Evolutionary conservation across 2,797 vertebrate genomes (phyloP).

Genomic region (Cirrhinus mrigala): DNA sequence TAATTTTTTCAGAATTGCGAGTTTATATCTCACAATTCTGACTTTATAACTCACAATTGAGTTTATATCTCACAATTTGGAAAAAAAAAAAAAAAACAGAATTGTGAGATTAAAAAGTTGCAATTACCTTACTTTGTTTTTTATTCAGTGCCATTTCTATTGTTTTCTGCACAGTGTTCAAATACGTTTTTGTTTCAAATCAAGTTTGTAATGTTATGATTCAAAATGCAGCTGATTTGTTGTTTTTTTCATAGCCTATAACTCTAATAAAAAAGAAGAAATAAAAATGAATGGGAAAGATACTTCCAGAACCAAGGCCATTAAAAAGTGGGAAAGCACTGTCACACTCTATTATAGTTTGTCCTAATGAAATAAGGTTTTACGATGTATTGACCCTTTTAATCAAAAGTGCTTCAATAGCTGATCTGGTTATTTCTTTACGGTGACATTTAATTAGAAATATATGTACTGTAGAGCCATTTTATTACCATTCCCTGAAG

Average conservation of each 20-base stretch:
- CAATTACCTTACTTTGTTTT: too few relatives aligned
- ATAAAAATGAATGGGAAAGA: not conserved
- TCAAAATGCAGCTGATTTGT: too few relatives aligned
- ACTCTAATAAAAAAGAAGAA: not conserved
- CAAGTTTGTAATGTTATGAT: not conserved
- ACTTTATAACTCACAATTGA: too few relatives aligned
- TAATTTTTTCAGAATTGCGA: too few relatives aligned
- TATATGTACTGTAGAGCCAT: not conserved
- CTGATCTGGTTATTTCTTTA: constrained; percentile 19
- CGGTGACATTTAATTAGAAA: constrained; percentile 3
- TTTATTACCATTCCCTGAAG: constrained; percentile 16
- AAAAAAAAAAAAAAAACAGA: too few relatives aligned
- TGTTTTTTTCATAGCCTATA: not conserved
- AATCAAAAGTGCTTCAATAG: constrained; percentile 3
- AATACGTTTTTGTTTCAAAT: not conserved
- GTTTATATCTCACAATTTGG: too few relatives aligned
- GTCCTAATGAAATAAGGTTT: not conserved
- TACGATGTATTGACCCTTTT: not conserved
- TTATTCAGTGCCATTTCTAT: too few relatives aligned
- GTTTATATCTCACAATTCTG: too few relatives aligned
- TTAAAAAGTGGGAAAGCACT: not conserved
- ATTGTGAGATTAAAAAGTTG: too few relatives aligned
- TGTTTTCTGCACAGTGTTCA: too few relatives aligned
- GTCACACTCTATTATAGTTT: not conserved
- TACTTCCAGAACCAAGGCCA: not conserved